These are phyloP conservation scores for Hylia prasina DNA, from an alignment of 2,113 vertebrate species.

Conservation along the genomic window DNA sequence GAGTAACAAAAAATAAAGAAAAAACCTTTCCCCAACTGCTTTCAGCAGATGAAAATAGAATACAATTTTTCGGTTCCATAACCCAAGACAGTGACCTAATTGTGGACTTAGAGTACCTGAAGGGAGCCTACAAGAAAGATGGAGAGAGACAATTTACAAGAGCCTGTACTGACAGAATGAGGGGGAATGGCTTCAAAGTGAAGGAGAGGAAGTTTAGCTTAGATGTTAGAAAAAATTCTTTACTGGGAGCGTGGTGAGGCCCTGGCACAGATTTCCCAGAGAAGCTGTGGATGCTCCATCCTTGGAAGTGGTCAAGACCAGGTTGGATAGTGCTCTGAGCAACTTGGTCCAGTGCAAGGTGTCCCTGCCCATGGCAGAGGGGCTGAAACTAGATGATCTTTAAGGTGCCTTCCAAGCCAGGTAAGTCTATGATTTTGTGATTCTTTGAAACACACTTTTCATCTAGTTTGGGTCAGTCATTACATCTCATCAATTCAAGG, in stretches of 20 bases:
- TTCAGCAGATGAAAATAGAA: no score
- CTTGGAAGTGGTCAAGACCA: background rate
- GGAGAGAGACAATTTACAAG: background rate
- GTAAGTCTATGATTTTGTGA: background rate
- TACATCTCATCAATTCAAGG: background rate
- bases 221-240: background rate
- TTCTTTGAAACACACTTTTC: background rate
- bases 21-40: no score
- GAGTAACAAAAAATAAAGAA: no score
- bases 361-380: background rate
- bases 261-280: background rate
- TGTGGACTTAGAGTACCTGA: background rate
- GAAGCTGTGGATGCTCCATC: fast-evolving
- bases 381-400: background rate
- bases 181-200: background rate
- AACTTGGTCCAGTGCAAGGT: background rate
- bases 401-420: background rate
- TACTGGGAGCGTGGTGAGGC: background rate
- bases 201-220: background rate
- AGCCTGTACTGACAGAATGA: background rate
- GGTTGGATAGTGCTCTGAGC: background rate
- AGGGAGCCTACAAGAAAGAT: background rate
- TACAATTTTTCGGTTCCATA: no score
- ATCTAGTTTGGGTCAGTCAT: background rate
- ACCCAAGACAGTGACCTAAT: no score